These are phyloP conservation scores for Odontocerum albicorne DNA, from an alignment of 2,888 invertebrate species.

Conservation along the genomic window DNA sequence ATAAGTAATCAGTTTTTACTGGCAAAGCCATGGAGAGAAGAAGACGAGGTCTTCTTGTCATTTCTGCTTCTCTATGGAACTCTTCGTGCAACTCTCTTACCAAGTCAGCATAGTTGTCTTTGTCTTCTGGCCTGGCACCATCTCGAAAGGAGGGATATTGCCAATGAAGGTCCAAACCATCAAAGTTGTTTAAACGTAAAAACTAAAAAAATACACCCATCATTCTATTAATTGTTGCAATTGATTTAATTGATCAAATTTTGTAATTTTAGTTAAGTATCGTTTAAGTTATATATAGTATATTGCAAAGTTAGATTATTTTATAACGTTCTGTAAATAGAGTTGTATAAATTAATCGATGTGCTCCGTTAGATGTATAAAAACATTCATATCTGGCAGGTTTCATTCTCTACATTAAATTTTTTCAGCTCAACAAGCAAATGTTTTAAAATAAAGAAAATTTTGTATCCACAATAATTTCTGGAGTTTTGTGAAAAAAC, in stretches of 20 bases:
- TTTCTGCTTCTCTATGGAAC: constrained; percentile 81
- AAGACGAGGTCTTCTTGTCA: constrained; percentile 76
- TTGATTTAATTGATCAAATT: background rate
- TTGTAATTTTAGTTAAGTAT: too few species aligned
- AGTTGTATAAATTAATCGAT: constrained; percentile 1
- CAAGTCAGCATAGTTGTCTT: constrained; percentile 83
- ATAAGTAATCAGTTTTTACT: constrained; percentile 88
- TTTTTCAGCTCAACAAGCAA: too few species aligned
- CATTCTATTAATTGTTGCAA: background rate
- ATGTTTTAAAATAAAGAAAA: too few species aligned
- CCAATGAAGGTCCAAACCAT: constrained; percentile 92
- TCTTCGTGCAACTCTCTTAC: constrained; percentile 87
- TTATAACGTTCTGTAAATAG: too few species aligned
- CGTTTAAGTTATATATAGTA: too few species aligned
- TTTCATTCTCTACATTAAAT: too few species aligned
- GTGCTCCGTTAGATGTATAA: too few species aligned
- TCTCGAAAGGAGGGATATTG: constrained; percentile 83
- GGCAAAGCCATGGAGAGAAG: constrained; percentile 92
- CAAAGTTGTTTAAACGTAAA: constrained; percentile 87
- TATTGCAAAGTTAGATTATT: too few species aligned
- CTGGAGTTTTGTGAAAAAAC: too few species aligned
- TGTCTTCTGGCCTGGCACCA: constrained; percentile 79
- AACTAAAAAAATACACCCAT: constrained; percentile 60
- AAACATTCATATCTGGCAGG: too few species aligned
- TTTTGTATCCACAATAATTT: too few species aligned